phyloP scores from a whole-genome alignment of 2,888 invertebrate genomes.

The Morpho deidamia region DNA sequence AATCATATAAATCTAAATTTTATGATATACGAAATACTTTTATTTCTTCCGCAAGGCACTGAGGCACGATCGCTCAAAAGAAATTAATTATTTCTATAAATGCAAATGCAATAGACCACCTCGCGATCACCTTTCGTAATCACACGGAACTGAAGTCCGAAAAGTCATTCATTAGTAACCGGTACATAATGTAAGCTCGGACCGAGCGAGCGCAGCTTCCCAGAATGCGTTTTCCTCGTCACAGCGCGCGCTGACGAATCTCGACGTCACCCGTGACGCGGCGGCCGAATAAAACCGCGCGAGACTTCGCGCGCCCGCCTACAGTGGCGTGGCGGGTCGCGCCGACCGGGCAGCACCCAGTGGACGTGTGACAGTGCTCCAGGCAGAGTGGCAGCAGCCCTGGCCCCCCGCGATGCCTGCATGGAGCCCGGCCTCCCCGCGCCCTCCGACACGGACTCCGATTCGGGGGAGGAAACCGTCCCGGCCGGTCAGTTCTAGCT shows the following conservation, averaged over 20 bases:
- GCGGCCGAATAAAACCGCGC: conserved; percentile 50
- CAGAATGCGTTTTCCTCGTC: conserved; percentile 72
- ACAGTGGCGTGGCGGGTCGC: conserved; percentile 40
- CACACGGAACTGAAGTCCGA: neutral
- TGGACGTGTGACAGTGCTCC: neutral
- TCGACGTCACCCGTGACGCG: conserved; percentile 64
- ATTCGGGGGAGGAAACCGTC: conserved; percentile 63
- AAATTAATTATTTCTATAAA: too few species aligned
- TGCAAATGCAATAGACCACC: too few species aligned
- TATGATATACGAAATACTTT: too few species aligned
- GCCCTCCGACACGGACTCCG: conserved; percentile 41
- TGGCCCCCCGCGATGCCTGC: conserved; percentile 70
- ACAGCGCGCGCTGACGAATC: conserved; percentile 52
- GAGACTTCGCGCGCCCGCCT: conserved; percentile 47
- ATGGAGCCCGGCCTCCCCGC: conserved; percentile 56
- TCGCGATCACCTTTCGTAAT: neutral
- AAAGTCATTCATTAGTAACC: conserved; percentile 3
- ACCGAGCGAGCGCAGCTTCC: conserved; percentile 47
- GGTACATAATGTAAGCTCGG: neutral
- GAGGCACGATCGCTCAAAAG: too few species aligned
- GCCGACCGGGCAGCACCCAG: conserved; percentile 3
- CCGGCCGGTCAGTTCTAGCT: conserved; percentile 64
- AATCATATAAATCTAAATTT: too few species aligned
- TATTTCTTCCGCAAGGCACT: too few species aligned
- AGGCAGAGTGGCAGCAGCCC: conserved; percentile 31